These are phyloP conservation scores for Bradypodion ventrale DNA, from an alignment of 2,797 vertebrate species.

Conservation along the genomic window DNA sequence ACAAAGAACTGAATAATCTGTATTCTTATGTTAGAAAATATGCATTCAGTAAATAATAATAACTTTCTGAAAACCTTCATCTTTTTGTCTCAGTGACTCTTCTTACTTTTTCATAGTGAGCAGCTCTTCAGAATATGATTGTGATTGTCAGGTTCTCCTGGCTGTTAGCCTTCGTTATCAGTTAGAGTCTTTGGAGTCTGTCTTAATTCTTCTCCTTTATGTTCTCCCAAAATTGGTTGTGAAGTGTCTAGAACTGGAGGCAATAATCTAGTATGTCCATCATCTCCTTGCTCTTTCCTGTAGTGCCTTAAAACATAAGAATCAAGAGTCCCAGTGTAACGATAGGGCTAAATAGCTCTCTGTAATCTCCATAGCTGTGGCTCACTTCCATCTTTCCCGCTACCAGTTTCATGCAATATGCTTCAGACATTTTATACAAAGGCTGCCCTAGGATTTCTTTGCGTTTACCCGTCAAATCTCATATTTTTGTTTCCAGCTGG, in stretches of 20 bases:
- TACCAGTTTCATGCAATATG: slow-evolving; percentile 25
- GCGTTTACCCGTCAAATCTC: slow-evolving; percentile 28
- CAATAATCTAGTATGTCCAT: neutral
- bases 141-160: neutral
- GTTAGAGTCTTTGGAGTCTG: neutral
- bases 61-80: slow-evolving; percentile 18
- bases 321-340: neutral
- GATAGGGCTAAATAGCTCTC: neutral
- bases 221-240: slow-evolving; percentile 6
- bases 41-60: slow-evolving; percentile 32
- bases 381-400: slow-evolving; percentile 28
- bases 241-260: neutral
- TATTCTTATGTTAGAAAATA: slow-evolving; percentile 19
- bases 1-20: slow-evolving; percentile 12
- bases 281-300: neutral
- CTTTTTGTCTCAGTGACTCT: neutral
- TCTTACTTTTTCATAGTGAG: neutral
- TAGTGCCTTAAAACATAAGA: slow-evolving; percentile 17
- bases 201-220: neutral
- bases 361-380: neutral
- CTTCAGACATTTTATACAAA: neutral
- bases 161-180: slow-evolving; percentile 13
- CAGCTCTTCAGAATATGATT: neutral
- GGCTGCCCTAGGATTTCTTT: slow-evolving; percentile 37
- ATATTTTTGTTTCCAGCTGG: slow-evolving; percentile 52